These are phyloP conservation scores for Empis livida DNA, from an alignment of 2,888 invertebrate genomes.

Conservation along the genomic window DNA sequence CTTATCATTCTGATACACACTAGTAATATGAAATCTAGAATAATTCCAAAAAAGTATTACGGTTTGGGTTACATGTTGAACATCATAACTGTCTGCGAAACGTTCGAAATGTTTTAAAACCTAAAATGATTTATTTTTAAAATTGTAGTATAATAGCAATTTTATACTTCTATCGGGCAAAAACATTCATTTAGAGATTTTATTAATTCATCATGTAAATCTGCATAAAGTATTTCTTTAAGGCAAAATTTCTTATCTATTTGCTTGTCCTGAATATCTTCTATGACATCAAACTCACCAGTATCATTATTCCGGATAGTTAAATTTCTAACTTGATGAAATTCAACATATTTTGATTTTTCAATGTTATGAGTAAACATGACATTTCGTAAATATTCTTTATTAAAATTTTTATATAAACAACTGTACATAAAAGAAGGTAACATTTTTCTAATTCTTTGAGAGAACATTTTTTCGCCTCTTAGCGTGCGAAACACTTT, in stretches of 20 bases:
- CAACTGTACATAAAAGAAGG: too few relatives aligned
- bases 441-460: too few relatives aligned
- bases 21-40: background rate
- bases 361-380: too few relatives aligned
- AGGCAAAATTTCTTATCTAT: slow-evolving; percentile 1
- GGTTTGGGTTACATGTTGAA: slow-evolving; percentile 1
- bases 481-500: too few relatives aligned
- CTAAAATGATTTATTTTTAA: background rate
- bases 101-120: slow-evolving; percentile 2
- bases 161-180: background rate
- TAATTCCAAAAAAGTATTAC: background rate
- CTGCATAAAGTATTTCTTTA: slow-evolving; percentile 5
- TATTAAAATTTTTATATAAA: too few relatives aligned
- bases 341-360: too few relatives aligned
- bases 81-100: background rate
- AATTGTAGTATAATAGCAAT: background rate
- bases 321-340: background rate
- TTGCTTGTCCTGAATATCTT: slow-evolving; percentile 3
- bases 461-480: too few relatives aligned
- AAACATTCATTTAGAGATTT: slow-evolving; percentile 3
- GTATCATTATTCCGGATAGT: too few relatives aligned
- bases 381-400: too few relatives aligned
- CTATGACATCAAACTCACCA: slow-evolving; percentile 5
- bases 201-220: slow-evolving; percentile 3
- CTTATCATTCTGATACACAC: background rate